Percentiles rank a stretch among this genome's conserved stretches.
Evolutionary conservation across 2,888 invertebrate species (phyloP).

Genomic region (Bembecia ichneumoniformis): DNA sequence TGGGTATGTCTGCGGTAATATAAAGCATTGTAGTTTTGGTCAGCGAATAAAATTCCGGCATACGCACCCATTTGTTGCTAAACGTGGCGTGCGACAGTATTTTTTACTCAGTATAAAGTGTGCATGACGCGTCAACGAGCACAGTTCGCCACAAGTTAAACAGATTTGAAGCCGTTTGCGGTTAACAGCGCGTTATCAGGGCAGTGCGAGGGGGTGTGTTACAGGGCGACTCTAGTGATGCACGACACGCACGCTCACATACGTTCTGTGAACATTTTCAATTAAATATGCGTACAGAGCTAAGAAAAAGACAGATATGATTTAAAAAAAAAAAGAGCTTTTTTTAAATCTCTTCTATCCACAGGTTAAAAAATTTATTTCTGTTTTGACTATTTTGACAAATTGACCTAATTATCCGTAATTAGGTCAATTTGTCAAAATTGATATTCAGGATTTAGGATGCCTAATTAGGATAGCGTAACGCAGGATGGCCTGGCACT

Average conservation of each 20-base stretch:
- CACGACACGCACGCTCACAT: slow-evolving; percentile 6
- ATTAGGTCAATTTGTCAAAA: too few relatives aligned
- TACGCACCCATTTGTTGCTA: background rate
- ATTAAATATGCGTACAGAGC: slow-evolving; percentile 9
- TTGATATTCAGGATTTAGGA: too few relatives aligned
- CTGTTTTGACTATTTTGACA: too few relatives aligned
- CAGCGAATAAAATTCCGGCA: background rate
- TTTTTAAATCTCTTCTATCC: too few relatives aligned
- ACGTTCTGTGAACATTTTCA: slow-evolving; percentile 9
- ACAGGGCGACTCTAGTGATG: background rate
- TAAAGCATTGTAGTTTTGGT: background rate
- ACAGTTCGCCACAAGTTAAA: slow-evolving; percentile 9
- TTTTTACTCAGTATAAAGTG: slow-evolving; percentile 10
- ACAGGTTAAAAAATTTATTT: too few relatives aligned
- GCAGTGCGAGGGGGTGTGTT: background rate
- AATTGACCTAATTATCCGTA: too few relatives aligned
- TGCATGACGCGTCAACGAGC: slow-evolving; percentile 9
- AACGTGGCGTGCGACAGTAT: slow-evolving; percentile 2
- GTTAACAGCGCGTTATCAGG: slow-evolving; percentile 1
- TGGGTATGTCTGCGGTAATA: background rate
- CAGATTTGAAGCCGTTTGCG: slow-evolving; percentile 9
- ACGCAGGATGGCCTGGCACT: too few relatives aligned
- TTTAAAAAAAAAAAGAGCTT: too few relatives aligned
- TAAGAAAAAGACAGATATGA: background rate
- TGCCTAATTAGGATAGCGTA: too few relatives aligned